Conservation (phyloP, 2,888 invertebrate genomes). For the Smittia sp. region DNA sequence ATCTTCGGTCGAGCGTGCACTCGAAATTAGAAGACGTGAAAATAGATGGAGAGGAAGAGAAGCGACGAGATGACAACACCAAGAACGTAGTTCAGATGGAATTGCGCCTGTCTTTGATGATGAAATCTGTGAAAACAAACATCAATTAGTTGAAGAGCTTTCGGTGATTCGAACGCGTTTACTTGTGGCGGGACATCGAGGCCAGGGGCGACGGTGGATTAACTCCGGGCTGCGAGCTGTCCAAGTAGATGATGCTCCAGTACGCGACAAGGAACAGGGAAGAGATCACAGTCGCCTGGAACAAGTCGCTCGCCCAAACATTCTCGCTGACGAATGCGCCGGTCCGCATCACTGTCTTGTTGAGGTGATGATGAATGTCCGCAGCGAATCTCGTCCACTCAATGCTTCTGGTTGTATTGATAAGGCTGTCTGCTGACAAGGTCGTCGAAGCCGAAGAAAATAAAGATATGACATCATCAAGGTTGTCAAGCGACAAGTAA, state of each 20-base stretch:
- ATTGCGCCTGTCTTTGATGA: conserved; percentile 19
- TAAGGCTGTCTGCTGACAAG: conserved; percentile 27
- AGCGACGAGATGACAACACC: conserved; percentile 25
- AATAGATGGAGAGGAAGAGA: conserved; percentile 30
- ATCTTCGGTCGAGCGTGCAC: background rate
- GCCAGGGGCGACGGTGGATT: conserved; percentile 61
- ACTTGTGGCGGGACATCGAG: conserved; percentile 55
- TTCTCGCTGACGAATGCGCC: background rate
- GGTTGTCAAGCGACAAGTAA: background rate
- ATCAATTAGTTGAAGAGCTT: background rate
- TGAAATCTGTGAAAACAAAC: background rate
- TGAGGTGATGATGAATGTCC: conserved; percentile 22
- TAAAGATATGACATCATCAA: conserved; percentile 31
- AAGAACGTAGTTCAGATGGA: conserved; percentile 26
- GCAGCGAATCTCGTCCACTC: conserved; percentile 3
- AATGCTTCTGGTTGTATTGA: conserved; percentile 5
- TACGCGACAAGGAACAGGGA: conserved; percentile 19
- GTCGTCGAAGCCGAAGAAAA: background rate
- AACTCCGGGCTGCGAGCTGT: conserved; percentile 60
- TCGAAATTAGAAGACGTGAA: conserved; percentile 24
- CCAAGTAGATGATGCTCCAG: conserved; percentile 61
- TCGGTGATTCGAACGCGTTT: conserved; percentile 44
- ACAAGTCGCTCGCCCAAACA: conserved; percentile 4
- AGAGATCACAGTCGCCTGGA: conserved; percentile 30
- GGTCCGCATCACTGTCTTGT: conserved; percentile 2